Conservation (phyloP, 2,797 vertebrate species). For the Choloepus didactylus region DNA sequence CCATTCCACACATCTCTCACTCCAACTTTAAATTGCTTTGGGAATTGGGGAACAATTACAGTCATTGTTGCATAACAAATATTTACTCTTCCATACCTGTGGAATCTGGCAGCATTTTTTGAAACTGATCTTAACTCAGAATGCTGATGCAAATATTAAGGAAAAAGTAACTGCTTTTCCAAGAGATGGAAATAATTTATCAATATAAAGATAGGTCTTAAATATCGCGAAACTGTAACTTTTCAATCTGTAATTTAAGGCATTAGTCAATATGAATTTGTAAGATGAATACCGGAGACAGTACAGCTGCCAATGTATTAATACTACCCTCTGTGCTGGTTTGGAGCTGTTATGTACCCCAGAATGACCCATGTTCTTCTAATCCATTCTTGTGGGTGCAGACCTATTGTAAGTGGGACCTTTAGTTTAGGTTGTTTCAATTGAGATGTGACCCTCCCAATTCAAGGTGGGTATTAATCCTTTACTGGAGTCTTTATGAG, state of each 20-base stretch:
- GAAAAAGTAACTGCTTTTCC: not conserved
- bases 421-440: too few relatives aligned
- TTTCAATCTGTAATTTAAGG: not conserved
- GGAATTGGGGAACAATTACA: conserved; percentile 74
- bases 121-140: too few relatives aligned
- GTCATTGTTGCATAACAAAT: not conserved
- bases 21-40: conserved; percentile 80
- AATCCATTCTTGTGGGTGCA: too few relatives aligned
- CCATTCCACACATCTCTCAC: not conserved
- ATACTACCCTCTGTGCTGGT: not conserved
- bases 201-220: conserved; percentile 31
- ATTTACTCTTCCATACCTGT: too few relatives aligned
- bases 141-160: not conserved
- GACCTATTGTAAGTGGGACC: too few relatives aligned
- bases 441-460: too few relatives aligned
- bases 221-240: not conserved
- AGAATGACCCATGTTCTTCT: too few relatives aligned
- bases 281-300: conserved; percentile 16
- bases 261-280: not conserved
- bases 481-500: too few relatives aligned
- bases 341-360: too few relatives aligned
- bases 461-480: too few relatives aligned
- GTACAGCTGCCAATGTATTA: not conserved
- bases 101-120: too few relatives aligned
- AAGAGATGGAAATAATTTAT: conserved; percentile 39